These are phyloP conservation scores for Melanotaenia boesemani DNA, from an alignment of 2,797 vertebrate genomes.

Conservation along the genomic window DNA sequence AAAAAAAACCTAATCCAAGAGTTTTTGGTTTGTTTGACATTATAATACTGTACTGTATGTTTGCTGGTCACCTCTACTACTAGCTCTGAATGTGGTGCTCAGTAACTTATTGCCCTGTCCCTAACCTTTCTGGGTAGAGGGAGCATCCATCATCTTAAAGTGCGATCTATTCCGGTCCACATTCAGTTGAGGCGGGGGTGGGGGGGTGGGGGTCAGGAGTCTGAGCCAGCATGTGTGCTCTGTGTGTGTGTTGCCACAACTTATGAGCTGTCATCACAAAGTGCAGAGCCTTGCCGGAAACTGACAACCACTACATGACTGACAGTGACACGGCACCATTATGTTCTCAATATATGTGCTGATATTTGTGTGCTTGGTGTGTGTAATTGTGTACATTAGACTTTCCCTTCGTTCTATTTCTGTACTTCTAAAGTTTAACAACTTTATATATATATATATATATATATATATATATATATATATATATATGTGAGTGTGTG, in stretches of 20 bases:
- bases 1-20: conserved; percentile 23
- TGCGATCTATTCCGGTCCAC: conserved; percentile 79
- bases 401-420: conserved; percentile 49
- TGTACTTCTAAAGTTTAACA: conserved; percentile 7
- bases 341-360: conserved; percentile 46
- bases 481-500: too few relatives aligned
- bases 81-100: conserved; percentile 55
- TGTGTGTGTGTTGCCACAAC: conserved; percentile 60
- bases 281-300: conserved; percentile 82
- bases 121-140: conserved; percentile 80
- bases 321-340: conserved; percentile 79
- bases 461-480: too few relatives aligned
- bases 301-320: conserved; percentile 76
- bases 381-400: conserved; percentile 54
- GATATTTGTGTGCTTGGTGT: conserved; percentile 44
- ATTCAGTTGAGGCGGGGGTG: conserved; percentile 57
- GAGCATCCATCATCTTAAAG: conserved; percentile 83
- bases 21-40: conserved; percentile 3
- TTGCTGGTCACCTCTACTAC: conserved; percentile 63
- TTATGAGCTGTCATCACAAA: conserved; percentile 85
- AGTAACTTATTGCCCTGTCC: conserved; percentile 78
- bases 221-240: conserved; percentile 24
- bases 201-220: too few relatives aligned
- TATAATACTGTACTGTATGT: conserved; percentile 65
- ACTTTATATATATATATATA: too few relatives aligned